Conservation (phyloP, 2,113 vertebrate species). For the Chitala chitala region DNA sequence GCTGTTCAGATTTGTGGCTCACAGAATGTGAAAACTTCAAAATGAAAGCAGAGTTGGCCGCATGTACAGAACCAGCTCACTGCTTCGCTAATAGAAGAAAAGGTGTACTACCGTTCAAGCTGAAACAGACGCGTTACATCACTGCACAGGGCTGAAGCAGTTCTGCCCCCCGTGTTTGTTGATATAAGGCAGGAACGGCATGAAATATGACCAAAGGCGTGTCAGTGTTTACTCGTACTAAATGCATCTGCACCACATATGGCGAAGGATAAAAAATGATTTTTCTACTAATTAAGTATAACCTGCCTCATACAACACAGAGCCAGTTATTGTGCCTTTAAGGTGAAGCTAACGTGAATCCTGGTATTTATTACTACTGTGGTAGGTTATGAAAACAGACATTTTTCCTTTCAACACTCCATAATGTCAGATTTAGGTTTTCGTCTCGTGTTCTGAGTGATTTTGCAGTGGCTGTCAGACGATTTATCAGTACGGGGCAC, state of each 20-base stretch:
- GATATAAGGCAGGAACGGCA: background rate
- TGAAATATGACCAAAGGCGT: background rate
- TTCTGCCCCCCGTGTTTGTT: background rate
- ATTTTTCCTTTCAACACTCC: constrained; percentile 94
- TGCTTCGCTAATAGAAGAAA: too few species aligned
- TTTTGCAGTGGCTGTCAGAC: constrained; percentile 80
- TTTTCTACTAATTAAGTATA: constrained; percentile 73
- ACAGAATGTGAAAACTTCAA: background rate
- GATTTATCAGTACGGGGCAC: constrained; percentile 73
- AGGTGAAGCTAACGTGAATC: constrained; percentile 61
- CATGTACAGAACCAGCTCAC: too few species aligned
- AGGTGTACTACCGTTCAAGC: too few species aligned
- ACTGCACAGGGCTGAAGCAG: too few species aligned
- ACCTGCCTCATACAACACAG: constrained; percentile 63
- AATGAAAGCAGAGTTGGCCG: background rate
- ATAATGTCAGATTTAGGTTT: constrained; percentile 94
- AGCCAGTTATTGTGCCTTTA: constrained; percentile 66
- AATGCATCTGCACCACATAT: constrained; percentile 44
- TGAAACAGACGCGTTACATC: too few species aligned
- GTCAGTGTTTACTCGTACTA: background rate
- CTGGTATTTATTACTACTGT: constrained; percentile 86
- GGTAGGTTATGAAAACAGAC: constrained; percentile 97
- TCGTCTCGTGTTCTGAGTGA: constrained; percentile 78
- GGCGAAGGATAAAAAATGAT: constrained; percentile 52
- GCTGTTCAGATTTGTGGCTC: constrained; percentile 3